Base-by-base conservation (phyloP, 2,888 invertebrate genomes). In the Hylaea fasciaria region DNA sequence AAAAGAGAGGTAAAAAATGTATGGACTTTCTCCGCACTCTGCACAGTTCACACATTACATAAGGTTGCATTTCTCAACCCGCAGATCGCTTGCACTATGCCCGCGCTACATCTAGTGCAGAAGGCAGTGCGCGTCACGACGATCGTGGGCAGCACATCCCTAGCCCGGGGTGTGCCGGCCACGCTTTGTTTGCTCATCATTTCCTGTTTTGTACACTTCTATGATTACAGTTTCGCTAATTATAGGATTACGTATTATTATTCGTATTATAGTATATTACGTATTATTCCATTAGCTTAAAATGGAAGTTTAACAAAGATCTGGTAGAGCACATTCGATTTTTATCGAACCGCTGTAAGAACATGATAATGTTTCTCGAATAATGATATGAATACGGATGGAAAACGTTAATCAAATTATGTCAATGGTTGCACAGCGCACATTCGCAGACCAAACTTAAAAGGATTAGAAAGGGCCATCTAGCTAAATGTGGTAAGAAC, bases 111-210 rank as follows among this genome's bases (percentile, higher is more conserved):
- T 35, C 7, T 59, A 64, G 64, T 76, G 79, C 79, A 82, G 85
- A 84, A 87, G 87, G 88, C 84, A 85, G 86, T 78, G 75, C 82
- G 66, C 81, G 74, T 86, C 88, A 87, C 87, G 87, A 87, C 71
- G 68, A 69, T 77, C 72, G 84, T 86, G 85, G 88, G 86, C 83
- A 84, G 72, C 67, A 69, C 77, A 80, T 80, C 82, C 80, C 81
- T 74, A 62, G 62, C 75, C 77, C 79, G 82, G 87, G 89, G 90
- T 89, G 90, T 89, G 83, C 89, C 78, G 81, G 85, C 87, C 83
- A 81, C 78, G 66, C 76, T 60, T 87, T 89, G 89, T 90, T 89
- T 87, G 82, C 75, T 75, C 71, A 83, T 72, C 78, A 74, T 85
- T 90, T 88, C 85, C 87, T 85, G 83, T 73, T 79, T 73, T 68